phyloP scores from a whole-genome alignment of 2,888 invertebrate genomes.

The Bursaphelenchus okinawaensis region DNA sequence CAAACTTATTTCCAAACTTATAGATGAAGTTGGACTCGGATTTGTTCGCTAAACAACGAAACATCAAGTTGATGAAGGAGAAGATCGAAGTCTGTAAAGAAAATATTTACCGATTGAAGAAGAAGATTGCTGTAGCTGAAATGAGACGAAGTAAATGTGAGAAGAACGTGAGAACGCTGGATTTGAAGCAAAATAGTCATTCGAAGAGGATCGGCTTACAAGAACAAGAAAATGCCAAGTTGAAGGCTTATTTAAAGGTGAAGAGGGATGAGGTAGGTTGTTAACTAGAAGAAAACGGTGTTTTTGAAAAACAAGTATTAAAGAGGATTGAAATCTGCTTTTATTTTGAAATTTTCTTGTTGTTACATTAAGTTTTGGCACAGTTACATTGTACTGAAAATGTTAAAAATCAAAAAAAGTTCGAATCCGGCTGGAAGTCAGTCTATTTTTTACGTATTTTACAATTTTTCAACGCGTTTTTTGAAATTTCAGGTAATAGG shows the following conservation, averaged over 20 bases:
- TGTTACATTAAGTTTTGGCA: too few species aligned
- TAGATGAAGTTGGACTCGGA: slow-evolving; percentile 11
- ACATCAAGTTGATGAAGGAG: not conserved
- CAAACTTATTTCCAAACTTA: not conserved
- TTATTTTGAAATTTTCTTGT: too few species aligned
- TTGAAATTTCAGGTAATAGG: too few species aligned
- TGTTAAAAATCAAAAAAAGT: too few species aligned
- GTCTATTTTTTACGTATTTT: too few species aligned
- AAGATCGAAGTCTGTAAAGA: not conserved
- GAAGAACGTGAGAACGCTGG: slow-evolving; percentile 8
- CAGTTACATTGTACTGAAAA: too few species aligned
- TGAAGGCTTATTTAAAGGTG: not conserved
- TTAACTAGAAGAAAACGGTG: too few species aligned
- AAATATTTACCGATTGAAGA: not conserved
- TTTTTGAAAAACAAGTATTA: too few species aligned
- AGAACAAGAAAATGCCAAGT: not conserved
- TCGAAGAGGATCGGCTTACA: not conserved
- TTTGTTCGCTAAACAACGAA: slow-evolving; percentile 3
- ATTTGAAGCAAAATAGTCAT: not conserved
- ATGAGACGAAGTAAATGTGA: not conserved
- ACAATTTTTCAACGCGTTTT: too few species aligned
- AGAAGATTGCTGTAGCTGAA: not conserved
- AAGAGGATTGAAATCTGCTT: too few species aligned
- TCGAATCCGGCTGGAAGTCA: too few species aligned
- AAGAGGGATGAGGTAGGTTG: not conserved